These are phyloP conservation scores for Ophion ellenae DNA, from an alignment of 2,888 invertebrate species.

Conservation along the genomic window DNA sequence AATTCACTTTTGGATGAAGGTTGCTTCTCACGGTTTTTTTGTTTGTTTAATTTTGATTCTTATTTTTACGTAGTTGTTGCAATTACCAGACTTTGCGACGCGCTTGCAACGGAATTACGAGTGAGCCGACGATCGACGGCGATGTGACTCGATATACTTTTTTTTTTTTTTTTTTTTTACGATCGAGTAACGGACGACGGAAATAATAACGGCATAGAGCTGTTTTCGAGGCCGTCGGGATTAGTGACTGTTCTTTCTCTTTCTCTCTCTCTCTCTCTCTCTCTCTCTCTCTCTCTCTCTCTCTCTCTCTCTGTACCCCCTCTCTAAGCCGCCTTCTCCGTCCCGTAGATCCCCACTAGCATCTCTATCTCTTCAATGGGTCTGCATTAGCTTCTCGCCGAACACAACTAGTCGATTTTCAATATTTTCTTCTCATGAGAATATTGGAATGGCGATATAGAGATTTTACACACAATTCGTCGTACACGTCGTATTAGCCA, in stretches of 20 bases:
- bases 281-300: conserved; percentile 21
- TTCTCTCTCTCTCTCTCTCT: conserved; percentile 21
- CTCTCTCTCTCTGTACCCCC: conserved; percentile 23
- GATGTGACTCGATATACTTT: conserved; percentile 34
- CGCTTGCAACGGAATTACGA: conserved; percentile 17
- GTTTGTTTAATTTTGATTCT: no score
- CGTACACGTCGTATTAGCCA: no score
- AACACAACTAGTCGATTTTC: no score
- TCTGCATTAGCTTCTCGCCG: no score
- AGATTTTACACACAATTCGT: no score
- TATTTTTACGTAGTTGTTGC: background rate
- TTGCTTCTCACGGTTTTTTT: no score
- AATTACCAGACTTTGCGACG: background rate
- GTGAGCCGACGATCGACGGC: conserved; percentile 13
- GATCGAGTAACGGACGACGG: conserved; percentile 77
- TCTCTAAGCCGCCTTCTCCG: conserved; percentile 14
- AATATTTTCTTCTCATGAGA: no score
- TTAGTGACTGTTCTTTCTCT: conserved; percentile 67
- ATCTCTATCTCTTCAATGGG: conserved; percentile 15
- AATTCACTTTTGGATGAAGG: conserved; percentile 1
- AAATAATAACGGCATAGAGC: conserved; percentile 78
- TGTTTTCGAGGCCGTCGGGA: conserved; percentile 78
- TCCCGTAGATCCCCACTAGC: conserved; percentile 23
- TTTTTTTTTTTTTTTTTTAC: conserved; percentile 36
- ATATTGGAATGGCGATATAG: no score